phyloP scores from a whole-genome alignment of 2,888 invertebrate genomes.

The Pristionchus maxplancki region DNA sequence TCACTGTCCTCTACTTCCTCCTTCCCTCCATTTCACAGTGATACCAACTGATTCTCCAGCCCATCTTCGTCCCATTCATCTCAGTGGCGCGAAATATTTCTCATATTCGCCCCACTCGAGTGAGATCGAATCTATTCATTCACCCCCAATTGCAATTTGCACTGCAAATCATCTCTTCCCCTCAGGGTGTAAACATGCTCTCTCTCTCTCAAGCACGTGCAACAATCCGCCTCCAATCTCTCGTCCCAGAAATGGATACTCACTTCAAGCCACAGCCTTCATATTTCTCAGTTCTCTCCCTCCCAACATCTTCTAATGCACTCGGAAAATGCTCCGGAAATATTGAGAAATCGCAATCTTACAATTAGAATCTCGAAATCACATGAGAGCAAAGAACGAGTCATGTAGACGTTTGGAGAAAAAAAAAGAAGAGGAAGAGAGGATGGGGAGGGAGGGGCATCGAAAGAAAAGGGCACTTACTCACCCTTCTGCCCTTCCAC shows the following conservation, averaged over 20 bases:
- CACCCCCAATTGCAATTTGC: slow-evolving; percentile 28
- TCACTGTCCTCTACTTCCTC: slow-evolving; percentile 32
- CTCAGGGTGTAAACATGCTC: slow-evolving; percentile 33
- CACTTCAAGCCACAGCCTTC: background rate
- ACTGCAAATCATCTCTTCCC: background rate
- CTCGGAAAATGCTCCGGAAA: background rate
- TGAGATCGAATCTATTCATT: background rate
- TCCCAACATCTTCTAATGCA: background rate
- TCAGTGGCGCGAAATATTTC: background rate
- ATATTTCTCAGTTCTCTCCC: background rate
- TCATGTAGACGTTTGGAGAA: background rate
- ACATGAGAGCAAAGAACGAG: background rate
- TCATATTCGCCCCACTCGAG: background rate
- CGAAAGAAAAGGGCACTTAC: background rate
- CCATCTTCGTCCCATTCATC: background rate
- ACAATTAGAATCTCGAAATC: background rate
- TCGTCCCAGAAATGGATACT: background rate
- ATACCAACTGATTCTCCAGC: background rate
- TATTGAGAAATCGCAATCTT: background rate
- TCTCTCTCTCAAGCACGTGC: background rate
- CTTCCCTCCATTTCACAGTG: background rate
- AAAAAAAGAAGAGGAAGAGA: background rate
- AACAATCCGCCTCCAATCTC: slow-evolving; percentile 2
- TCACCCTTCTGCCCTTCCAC: slow-evolving; percentile 14
- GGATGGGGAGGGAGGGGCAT: background rate